phyloP scores from a whole-genome alignment of 2,113 vertebrate genomes.

The Amphiprion ocellaris region DNA sequence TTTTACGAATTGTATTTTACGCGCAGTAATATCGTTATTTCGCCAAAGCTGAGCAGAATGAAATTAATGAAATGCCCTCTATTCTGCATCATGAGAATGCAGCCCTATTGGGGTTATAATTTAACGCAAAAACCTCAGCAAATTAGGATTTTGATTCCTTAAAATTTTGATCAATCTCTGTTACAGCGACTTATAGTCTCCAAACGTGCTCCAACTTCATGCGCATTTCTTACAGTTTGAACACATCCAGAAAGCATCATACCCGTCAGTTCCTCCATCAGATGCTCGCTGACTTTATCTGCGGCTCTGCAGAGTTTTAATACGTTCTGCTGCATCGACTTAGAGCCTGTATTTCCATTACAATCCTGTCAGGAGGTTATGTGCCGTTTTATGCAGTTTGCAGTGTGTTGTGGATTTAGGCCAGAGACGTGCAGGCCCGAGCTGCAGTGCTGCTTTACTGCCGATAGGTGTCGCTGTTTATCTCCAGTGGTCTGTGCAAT shows the following conservation, averaged over 20 bases:
- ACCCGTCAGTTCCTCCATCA: neutral
- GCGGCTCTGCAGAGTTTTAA: neutral
- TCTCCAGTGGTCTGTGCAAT: neutral
- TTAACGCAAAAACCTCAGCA: neutral
- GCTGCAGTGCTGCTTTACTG: constrained; percentile 1
- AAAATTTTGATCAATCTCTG: neutral
- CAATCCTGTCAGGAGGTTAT: neutral
- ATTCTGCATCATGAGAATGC: too few relatives aligned
- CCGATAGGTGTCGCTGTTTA: constrained; percentile 76
- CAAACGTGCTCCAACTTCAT: neutral
- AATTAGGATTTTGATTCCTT: neutral
- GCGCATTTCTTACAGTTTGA: neutral
- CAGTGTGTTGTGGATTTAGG: constrained; percentile 28
- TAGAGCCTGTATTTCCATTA: rapidly evolving
- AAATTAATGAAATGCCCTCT: too few relatives aligned
- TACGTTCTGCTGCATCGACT: neutral
- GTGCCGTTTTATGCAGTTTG: neutral
- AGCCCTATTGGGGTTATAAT: neutral
- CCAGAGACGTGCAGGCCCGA: constrained; percentile 45
- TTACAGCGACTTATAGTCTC: neutral
- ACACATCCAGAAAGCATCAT: neutral
- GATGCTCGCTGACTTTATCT: neutral
- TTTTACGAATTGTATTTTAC: too few relatives aligned
- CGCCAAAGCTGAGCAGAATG: too few relatives aligned
- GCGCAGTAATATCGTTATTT: too few relatives aligned